Percentiles rank a stretch among this genome's conserved stretches.
Evolutionary conservation across 1,140 invertebrate genomes (phyloP).

Genomic region (Lanistes nyassanus): DNA sequence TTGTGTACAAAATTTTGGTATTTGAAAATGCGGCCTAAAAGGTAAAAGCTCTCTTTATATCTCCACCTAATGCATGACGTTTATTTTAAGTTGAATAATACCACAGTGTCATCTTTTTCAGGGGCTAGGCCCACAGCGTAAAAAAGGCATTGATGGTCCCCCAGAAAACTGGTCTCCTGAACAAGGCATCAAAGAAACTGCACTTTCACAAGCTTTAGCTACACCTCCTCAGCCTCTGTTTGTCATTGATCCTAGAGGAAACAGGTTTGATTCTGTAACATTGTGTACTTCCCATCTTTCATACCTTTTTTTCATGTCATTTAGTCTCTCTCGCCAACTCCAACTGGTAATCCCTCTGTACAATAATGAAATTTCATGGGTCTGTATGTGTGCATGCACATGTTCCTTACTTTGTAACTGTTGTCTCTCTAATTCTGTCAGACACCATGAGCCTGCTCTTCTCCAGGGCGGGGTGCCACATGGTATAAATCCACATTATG

Average conservation of each 20-base stretch:
- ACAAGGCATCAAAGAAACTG: not conserved
- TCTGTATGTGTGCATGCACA: not conserved
- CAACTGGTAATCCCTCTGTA: not conserved
- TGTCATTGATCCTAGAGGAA: conserved; percentile 9
- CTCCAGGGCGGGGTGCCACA: no score
- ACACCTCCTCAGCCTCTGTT: conserved; percentile 6
- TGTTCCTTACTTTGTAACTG: no score
- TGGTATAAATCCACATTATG: no score
- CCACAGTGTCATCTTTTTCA: no score
- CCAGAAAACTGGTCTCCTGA: conserved; percentile 1
- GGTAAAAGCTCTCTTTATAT: no score
- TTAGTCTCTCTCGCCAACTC: not conserved
- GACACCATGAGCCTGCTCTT: no score
- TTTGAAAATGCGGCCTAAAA: no score
- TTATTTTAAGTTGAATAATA: no score
- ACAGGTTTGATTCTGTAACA: not conserved
- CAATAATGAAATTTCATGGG: not conserved
- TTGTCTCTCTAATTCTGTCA: no score
- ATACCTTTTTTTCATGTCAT: not conserved
- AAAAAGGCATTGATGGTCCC: not conserved
- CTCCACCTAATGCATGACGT: no score
- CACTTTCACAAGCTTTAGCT: not conserved
- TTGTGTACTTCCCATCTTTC: not conserved
- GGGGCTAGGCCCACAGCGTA: not conserved
- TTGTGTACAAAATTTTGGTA: no score